Conservation (phyloP, 1,140 invertebrate species). For the Laodelphax striatellus region DNA sequence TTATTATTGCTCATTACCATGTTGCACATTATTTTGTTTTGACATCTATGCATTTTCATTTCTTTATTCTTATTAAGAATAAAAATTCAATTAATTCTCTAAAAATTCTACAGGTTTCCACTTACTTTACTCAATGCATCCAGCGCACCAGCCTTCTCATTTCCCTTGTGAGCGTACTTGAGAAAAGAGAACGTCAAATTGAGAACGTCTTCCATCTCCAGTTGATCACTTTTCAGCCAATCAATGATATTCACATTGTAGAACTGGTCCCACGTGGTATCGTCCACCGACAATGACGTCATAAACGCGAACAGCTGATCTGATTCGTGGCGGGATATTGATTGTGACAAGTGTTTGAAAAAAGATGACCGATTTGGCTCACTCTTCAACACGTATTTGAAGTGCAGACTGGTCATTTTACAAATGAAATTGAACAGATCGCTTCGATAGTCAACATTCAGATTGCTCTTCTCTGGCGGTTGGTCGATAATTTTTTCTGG, state of each 20-base stretch:
- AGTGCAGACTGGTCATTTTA: too few species aligned
- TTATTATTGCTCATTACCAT: too few species aligned
- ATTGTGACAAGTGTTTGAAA: background rate
- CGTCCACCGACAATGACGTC: background rate
- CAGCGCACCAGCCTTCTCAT: conserved; percentile 38
- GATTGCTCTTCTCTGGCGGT: too few species aligned
- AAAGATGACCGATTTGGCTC: background rate
- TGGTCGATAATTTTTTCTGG: too few species aligned
- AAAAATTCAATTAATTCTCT: too few species aligned
- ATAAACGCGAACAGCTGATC: background rate
- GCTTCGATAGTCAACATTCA: too few species aligned
- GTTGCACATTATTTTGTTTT: too few species aligned
- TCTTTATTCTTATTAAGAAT: too few species aligned
- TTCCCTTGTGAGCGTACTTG: conserved; percentile 31
- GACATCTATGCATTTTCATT: too few species aligned
- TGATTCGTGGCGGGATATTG: background rate
- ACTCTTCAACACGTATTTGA: too few species aligned
- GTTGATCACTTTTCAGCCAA: conserved; percentile 30
- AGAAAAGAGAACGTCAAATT: conserved; percentile 46
- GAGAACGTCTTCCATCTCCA: conserved; percentile 32
- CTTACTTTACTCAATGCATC: conserved; percentile 36
- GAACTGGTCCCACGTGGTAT: background rate
- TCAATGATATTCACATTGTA: conserved; percentile 3
- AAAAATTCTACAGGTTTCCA: too few species aligned
- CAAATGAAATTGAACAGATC: too few species aligned